These are phyloP conservation scores for Zophobas atratus DNA, from an alignment of 1,140 invertebrate species.

Conservation along the genomic window DNA sequence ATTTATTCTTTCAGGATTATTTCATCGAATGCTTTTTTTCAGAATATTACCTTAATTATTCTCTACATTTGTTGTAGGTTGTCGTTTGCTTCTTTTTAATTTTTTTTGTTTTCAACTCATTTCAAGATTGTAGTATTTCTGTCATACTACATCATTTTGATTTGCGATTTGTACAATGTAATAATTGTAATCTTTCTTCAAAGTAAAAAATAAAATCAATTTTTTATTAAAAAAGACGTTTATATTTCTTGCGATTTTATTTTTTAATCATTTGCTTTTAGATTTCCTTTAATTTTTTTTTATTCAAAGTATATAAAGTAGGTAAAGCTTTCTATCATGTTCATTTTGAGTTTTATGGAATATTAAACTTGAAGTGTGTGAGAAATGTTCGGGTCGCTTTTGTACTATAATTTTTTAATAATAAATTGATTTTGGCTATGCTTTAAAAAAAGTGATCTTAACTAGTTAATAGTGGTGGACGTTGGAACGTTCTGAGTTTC, in stretches of 20 bases:
- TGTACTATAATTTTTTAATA: too few relatives aligned
- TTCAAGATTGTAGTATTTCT: conserved; percentile 17
- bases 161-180: conserved; percentile 41
- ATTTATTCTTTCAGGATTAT: conserved; percentile 24
- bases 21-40: conserved; percentile 32
- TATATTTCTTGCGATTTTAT: conserved; percentile 39
- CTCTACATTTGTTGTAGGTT: conserved; percentile 44
- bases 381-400: too few relatives aligned
- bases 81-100: conserved; percentile 32
- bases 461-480: too few relatives aligned
- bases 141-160: conserved; percentile 27
- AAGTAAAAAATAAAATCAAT: conserved; percentile 40
- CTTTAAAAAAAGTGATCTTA: too few relatives aligned
- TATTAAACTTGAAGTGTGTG: not conserved
- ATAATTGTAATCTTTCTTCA: conserved; percentile 32
- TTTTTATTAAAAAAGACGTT: conserved; percentile 37
- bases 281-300: conserved; percentile 3
- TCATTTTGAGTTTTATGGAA: not conserved
- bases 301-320: too few relatives aligned
- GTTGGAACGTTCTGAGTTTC: too few relatives aligned
- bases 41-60: conserved; percentile 37
- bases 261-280: conserved; percentile 17
- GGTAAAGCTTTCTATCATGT: too few relatives aligned
- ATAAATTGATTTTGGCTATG: too few relatives aligned
- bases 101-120: conserved; percentile 29